phyloP scores from a whole-genome alignment of 2,888 invertebrate genomes.

The Pristionchus maxplancki region DNA sequence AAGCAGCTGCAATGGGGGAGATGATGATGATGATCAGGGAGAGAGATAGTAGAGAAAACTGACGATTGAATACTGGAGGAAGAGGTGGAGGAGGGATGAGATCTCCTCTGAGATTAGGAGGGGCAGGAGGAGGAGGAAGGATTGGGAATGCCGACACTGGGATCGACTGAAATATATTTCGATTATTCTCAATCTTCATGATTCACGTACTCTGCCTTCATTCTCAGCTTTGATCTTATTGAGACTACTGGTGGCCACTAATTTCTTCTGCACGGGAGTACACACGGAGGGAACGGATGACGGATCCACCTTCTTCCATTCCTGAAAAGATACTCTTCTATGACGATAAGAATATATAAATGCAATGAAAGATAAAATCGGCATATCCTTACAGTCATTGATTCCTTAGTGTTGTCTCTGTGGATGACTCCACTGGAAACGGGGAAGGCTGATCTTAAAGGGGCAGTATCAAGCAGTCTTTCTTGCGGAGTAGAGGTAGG shows the following conservation, averaged over 20 bases:
- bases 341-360: too few relatives aligned
- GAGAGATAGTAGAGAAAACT: background rate
- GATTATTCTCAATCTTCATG: too few relatives aligned
- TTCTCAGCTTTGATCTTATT: slow-evolving; percentile 17
- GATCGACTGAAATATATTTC: background rate
- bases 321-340: background rate
- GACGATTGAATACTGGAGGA: slow-evolving; percentile 39
- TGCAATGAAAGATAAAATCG: too few relatives aligned
- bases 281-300: slow-evolving; percentile 59
- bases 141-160: slow-evolving; percentile 31
- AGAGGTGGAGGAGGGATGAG: slow-evolving; percentile 50
- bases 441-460: slow-evolving; percentile 65
- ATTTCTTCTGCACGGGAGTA: slow-evolving; percentile 61
- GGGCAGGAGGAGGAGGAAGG: slow-evolving; percentile 49
- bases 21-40: background rate
- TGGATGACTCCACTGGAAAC: slow-evolving; percentile 71
- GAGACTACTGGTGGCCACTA: slow-evolving; percentile 61
- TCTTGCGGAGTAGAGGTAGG: slow-evolving; percentile 47
- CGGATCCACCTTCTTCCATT: slow-evolving; percentile 56
- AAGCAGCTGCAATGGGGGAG: slow-evolving; percentile 1
- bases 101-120: slow-evolving; percentile 36
- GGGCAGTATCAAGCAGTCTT: slow-evolving; percentile 28
- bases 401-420: slow-evolving; percentile 52
- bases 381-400: background rate
- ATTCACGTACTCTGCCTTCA: slow-evolving; percentile 29